Conservation (phyloP, 64 coral and sea anemone species). For the Dendronephthya gigantea region DNA sequence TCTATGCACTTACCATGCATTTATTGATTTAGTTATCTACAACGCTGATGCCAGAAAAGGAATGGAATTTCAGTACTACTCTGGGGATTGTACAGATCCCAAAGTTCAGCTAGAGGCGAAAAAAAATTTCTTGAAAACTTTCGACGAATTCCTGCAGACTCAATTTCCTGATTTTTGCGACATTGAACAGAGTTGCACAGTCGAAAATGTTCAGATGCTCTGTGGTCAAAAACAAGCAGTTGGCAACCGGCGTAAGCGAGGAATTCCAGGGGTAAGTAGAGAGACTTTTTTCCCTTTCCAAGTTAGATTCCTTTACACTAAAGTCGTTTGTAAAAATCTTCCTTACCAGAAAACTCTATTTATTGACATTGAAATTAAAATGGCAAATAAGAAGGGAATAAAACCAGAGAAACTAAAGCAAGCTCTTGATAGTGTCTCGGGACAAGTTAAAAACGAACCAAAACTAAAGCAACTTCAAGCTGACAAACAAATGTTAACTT, state of each 20-base stretch:
- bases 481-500: conserved; percentile 23
- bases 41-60: conserved; percentile 58
- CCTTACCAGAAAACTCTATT: conserved; percentile 47
- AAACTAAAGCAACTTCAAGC: conserved; percentile 15
- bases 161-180: conserved; percentile 51
- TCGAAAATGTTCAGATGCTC: conserved; percentile 56
- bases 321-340: too few relatives aligned
- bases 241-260: conserved; percentile 23
- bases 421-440: not conserved
- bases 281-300: too few relatives aligned
- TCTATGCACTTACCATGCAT: too few relatives aligned
- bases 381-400: conserved; percentile 29
- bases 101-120: conserved; percentile 66
- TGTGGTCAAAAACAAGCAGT: conserved; percentile 50
- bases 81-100: conserved; percentile 62
- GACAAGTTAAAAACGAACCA: not conserved
- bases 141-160: conserved; percentile 22
- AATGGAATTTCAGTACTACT: conserved; percentile 81
- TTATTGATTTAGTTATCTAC: conserved; percentile 36
- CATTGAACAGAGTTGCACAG: conserved; percentile 35
- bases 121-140: conserved; percentile 43
- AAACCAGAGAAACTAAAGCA: not conserved
- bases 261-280: conserved; percentile 37
- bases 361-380: conserved; percentile 55
- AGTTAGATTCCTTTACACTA: too few relatives aligned